Evolutionary conservation across 2,888 invertebrate genomes (phyloP), one percentile per base, ranked within the genome.

Genomic region (Cheilosia vernalis): DNA sequence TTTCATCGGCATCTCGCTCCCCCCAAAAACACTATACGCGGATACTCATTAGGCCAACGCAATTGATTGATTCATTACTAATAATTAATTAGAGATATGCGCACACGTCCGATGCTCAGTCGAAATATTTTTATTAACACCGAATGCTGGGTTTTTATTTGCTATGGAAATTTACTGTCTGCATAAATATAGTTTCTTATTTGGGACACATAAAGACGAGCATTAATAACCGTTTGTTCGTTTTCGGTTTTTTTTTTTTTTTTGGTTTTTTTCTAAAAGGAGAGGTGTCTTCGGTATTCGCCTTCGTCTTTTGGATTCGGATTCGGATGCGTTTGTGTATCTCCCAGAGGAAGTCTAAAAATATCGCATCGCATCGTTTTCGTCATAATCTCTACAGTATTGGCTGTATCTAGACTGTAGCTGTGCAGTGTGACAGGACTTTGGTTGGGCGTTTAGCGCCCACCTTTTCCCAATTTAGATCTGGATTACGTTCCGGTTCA

Each of bases 31-130:
- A 10, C 10, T 19, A 27, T 10, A 33, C 37, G 10, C 56, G 42
- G 47, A 37, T 64, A 64, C 79, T 84, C 73, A 84, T 84, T 84
- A 84, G 83, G 51, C 44, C 58, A 42, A 69, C 67, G 73, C 79
- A 84, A 84, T 79, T 84, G 79, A 84, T 84, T 84, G 83, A 84
- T 84, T 84, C 79, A 84, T 84, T 79, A 84, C 83, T 79, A 73
- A 79, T 83, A 83, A 84, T 79, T 84, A 84, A 84, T 84, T 79
- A 84, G 69, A 69, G 15, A 69, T 53, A 72, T 66, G 60, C 66
- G 53, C 72, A 66, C 61, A 66, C 61, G 55, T 56, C 56, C 44
- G 9, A 49, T 58, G 79, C 69, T 63, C 27, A 27, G 42, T 13
- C 21, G 51, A 69, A 76, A 63, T 63, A 37, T 74, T 81, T 77